A percentile compares a stretch with the other conserved stretches of the same genome.
Conservation (phyloP, 2,113 vertebrate genomes). For the Tyrannus savana region DNA sequence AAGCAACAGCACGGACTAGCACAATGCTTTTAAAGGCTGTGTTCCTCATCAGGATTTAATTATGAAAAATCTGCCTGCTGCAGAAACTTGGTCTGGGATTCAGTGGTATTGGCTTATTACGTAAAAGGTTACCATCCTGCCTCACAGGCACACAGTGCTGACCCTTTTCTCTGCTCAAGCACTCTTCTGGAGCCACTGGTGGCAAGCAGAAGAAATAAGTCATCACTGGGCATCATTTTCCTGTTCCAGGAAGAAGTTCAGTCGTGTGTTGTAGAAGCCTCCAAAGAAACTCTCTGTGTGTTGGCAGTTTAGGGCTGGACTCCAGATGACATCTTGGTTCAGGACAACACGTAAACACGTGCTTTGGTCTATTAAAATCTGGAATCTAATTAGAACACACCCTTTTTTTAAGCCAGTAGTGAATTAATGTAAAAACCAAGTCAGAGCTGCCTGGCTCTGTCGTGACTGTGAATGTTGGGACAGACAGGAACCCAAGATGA, state of each 20-base stretch:
- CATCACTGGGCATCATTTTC: background rate
- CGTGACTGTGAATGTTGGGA: background rate
- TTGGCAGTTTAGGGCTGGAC: background rate
- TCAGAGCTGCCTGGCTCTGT: background rate
- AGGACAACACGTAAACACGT: background rate
- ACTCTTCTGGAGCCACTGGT: background rate
- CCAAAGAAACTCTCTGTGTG: background rate
- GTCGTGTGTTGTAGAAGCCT: background rate
- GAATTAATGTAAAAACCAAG: background rate
- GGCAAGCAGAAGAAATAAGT: background rate
- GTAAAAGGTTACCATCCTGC: background rate
- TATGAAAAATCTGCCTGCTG: constrained; percentile 1
- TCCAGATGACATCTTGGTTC: background rate
- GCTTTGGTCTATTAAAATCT: background rate
- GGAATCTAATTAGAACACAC: background rate
- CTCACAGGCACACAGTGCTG: background rate
- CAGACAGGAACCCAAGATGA: background rate
- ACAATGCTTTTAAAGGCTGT: background rate
- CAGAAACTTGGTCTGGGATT: constrained; percentile 26
- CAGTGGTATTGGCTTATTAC: background rate
- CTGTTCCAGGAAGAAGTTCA: background rate
- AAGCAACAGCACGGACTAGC: background rate
- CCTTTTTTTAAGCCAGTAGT: background rate
- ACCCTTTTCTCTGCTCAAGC: background rate
- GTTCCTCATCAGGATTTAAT: constrained; percentile 35